Evolutionary conservation across 2,797 vertebrate genomes (phyloP).

Genomic region (Lemur catta): DNA sequence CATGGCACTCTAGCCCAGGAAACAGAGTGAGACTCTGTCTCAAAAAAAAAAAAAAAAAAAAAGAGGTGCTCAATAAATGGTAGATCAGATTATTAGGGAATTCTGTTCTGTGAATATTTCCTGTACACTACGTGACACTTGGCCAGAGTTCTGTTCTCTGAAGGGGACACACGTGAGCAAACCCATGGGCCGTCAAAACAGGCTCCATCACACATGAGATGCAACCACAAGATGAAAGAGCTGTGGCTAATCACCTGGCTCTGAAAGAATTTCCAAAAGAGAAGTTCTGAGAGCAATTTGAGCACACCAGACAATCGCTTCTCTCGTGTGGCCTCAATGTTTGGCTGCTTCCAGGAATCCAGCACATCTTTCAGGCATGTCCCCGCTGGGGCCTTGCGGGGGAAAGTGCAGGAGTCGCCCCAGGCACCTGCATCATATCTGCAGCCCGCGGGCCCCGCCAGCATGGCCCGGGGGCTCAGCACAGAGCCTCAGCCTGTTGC

Average conservation of each 20-base stretch:
- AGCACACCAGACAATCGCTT: not conserved
- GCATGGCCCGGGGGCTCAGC: not conserved
- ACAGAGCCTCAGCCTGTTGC: not conserved
- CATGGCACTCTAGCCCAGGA: too few species aligned
- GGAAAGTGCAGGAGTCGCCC: not conserved
- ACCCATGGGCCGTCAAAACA: not conserved
- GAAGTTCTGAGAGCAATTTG: not conserved
- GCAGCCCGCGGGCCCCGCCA: not conserved
- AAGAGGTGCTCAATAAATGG: not conserved
- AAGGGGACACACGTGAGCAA: not conserved
- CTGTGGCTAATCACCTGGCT: not conserved
- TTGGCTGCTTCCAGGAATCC: not conserved
- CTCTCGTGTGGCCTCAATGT: not conserved
- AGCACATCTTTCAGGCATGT: not conserved
- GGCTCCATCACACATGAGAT: not conserved
- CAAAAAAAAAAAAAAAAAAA: too few species aligned
- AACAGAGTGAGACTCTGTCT: too few species aligned
- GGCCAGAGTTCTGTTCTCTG: not conserved
- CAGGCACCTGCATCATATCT: not conserved
- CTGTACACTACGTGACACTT: not conserved
- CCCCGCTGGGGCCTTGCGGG: not conserved
- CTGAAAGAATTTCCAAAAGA: not conserved
- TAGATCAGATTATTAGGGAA: not conserved
- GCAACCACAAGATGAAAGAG: not conserved
- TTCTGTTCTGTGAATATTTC: not conserved